These are phyloP conservation scores for Lymantria dispar DNA, from an alignment of 2,888 invertebrate species.

Conservation along the genomic window DNA sequence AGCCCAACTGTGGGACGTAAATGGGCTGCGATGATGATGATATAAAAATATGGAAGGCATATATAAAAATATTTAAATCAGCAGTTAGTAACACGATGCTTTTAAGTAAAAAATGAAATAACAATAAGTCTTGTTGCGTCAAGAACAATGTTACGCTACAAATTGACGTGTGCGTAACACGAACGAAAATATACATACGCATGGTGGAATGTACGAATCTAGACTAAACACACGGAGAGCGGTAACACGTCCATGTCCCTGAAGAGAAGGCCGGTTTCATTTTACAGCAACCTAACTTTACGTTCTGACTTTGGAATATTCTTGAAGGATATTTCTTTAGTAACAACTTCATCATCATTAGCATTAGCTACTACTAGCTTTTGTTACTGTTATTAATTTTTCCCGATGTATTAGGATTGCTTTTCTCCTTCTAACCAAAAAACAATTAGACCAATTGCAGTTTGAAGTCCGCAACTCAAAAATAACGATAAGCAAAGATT, in stretches of 20 bases:
- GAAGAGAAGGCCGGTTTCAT: slow-evolving; percentile 5
- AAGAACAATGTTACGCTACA: slow-evolving; percentile 17
- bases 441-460: too few species aligned
- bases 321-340: too few species aligned
- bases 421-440: too few species aligned
- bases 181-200: slow-evolving; percentile 18
- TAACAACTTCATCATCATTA: too few species aligned
- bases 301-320: background rate
- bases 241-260: slow-evolving; percentile 9
- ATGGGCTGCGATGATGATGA: too few species aligned
- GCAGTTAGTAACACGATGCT: background rate
- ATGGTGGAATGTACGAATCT: slow-evolving; percentile 22
- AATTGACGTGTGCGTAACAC: slow-evolving; percentile 18
- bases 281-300: background rate
- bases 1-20: too few species aligned
- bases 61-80: background rate
- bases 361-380: too few species aligned
- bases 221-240: slow-evolving; percentile 38
- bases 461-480: too few species aligned
- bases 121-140: slow-evolving; percentile 6
- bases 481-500: too few species aligned
- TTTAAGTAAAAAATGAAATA: background rate
- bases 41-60: too few species aligned
- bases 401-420: too few species aligned
- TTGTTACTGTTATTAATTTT: too few species aligned